Base-by-base conservation (phyloP, 2,888 invertebrate genomes). In the Pycnomerus fuliginosus region DNA sequence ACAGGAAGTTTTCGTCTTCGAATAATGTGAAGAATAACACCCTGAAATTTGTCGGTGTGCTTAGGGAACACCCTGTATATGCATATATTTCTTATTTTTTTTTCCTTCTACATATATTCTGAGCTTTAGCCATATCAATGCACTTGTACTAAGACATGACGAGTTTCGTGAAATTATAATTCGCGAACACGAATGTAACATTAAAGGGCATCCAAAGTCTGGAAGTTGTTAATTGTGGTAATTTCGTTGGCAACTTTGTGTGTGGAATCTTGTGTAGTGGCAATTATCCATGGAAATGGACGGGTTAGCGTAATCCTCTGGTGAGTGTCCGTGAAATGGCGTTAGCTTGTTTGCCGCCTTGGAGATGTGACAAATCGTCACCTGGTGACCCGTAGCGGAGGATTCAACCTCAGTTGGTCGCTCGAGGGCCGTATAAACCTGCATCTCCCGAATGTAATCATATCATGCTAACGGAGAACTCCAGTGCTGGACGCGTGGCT, bases 281-380 rank as follows among this genome's bases (percentile, higher is more conserved):
- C 55, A 58, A 60, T 59, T 58, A 59, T 51, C 58, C 51, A 54
- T 56, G 59, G 52, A 50, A 53, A 49, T 41, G 49, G 45, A 29
- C 35, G 53, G 58, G 52, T 55, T 51, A 36, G 48, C 46, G 42
- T 49, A 59, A 56, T 53, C 51, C 61, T 58, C 55, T 52, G 46
- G 58, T 55, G 53, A 58, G 55, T 55, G 69, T 61, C 65, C 67
- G 57, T 54, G 67, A 71, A 71, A 73, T 73, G 71, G 72, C 64
- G 60, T 68, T 72, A 72, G 64, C 72, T 67, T 73, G 73, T 73
- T 68, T 64, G 62, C 60, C 65, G 70, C 68, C 70, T 70, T 69
- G 65, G 66, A 68, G 68, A 68, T 67, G 69, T 73, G 72, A 73
- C 71, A 72, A 73, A 73, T 73, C 68, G 71, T 70, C 72, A 71